phyloP scores from a whole-genome alignment of 2,888 invertebrate species.

The Kryphioiulus occultus region DNA sequence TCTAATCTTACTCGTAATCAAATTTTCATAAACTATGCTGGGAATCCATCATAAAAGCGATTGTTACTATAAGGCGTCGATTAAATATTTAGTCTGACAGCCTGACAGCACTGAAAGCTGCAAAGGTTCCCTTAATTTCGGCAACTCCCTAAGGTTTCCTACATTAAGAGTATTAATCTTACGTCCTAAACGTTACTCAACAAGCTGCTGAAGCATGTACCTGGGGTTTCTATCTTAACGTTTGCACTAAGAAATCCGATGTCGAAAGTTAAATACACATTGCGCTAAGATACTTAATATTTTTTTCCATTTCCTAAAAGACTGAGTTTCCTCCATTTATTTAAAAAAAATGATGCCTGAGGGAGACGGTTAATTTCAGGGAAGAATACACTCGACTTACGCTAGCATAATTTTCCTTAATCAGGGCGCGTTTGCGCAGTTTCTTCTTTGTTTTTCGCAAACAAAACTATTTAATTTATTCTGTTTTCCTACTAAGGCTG shows the following conservation, averaged over 20 bases:
- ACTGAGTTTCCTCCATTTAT: neutral
- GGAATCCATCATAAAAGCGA: no score
- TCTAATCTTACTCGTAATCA: no score
- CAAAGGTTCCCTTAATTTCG: neutral
- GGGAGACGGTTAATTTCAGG: slow-evolving; percentile 19
- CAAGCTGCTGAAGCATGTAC: neutral
- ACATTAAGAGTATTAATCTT: slow-evolving; percentile 9
- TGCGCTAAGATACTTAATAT: neutral
- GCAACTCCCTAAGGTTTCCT: neutral
- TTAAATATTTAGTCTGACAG: no score
- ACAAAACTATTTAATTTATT: neutral
- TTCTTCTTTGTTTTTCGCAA: neutral
- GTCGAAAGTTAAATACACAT: slow-evolving; percentile 25
- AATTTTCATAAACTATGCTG: no score
- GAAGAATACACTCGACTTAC: slow-evolving; percentile 13
- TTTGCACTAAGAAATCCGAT: neutral
- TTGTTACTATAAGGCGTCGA: no score
- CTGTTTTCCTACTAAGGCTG: neutral
- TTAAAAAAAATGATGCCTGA: neutral
- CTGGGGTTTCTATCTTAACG: neutral
- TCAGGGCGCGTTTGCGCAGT: neutral
- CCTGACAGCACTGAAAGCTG: neutral
- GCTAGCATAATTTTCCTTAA: slow-evolving; percentile 8
- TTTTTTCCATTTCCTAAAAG: slow-evolving; percentile 21
- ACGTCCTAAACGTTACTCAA: neutral